Conservation (phyloP, 2,888 invertebrate genomes). For the Lymantria dispar region DNA sequence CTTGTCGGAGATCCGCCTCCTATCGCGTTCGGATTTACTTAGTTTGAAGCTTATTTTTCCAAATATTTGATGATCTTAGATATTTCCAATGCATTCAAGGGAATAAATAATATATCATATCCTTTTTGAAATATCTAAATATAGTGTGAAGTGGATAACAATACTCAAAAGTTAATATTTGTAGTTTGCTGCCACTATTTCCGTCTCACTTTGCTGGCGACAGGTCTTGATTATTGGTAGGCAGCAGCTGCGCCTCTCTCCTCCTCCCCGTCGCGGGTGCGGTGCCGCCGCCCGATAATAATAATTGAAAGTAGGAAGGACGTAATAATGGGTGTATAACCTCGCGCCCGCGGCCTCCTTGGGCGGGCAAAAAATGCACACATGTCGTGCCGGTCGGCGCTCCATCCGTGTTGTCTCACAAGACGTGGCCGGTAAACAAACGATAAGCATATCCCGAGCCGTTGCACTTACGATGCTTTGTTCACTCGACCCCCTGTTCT, state of each 20-base stretch:
- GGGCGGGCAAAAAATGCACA: conserved; percentile 82
- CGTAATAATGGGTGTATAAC: conserved; percentile 83
- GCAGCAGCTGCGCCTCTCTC: conserved; percentile 83
- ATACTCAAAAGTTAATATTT: conserved; percentile 25
- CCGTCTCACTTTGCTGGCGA: conserved; percentile 66
- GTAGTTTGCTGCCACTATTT: conserved; percentile 41
- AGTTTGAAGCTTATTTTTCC: conserved; percentile 39
- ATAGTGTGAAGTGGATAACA: conserved; percentile 1
- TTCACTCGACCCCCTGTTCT: conserved; percentile 51
- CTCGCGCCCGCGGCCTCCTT: conserved; percentile 82
- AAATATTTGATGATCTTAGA: conserved; percentile 12
- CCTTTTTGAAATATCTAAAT: background rate
- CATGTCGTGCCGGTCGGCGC: conserved; percentile 64
- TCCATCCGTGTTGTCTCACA: conserved; percentile 49
- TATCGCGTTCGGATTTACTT: conserved; percentile 68
- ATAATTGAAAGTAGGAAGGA: conserved; percentile 83
- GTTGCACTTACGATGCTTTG: conserved; percentile 52
- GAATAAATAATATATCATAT: conserved; percentile 7
- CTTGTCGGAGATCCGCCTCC: conserved; percentile 79
- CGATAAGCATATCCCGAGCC: conserved; percentile 48
- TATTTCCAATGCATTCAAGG: conserved; percentile 5
- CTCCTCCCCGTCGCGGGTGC: conserved; percentile 80
- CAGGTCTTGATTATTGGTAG: conserved; percentile 83
- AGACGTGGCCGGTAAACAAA: conserved; percentile 61
- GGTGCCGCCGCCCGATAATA: conserved; percentile 81